These are phyloP conservation scores for Maccullochella peelii DNA, from an alignment of 2,113 vertebrate species.

Conservation along the genomic window DNA sequence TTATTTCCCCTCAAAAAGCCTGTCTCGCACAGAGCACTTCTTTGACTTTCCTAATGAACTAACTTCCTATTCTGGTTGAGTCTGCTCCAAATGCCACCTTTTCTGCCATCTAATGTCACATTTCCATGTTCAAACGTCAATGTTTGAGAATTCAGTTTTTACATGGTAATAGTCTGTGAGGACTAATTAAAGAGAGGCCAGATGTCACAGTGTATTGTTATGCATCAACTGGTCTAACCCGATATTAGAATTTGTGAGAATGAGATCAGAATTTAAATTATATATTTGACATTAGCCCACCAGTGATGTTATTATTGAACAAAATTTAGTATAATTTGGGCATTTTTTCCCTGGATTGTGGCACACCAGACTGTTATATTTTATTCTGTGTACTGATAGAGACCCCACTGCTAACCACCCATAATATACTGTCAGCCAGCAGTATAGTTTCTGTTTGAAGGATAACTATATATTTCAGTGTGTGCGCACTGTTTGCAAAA, in stretches of 20 bases:
- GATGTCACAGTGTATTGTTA: slow-evolving; percentile 73
- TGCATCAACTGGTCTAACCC: slow-evolving; percentile 68
- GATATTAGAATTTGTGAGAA: slow-evolving; percentile 60
- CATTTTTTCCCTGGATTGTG: background rate
- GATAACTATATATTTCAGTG: slow-evolving; percentile 1
- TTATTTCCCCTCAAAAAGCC: slow-evolving; percentile 40
- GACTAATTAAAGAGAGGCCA: slow-evolving; percentile 79
- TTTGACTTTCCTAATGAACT: slow-evolving; percentile 81
- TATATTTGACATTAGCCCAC: slow-evolving; percentile 38
- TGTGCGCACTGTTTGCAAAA: slow-evolving; percentile 11
- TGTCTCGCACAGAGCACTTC: slow-evolving; percentile 45
- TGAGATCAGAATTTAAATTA: slow-evolving; percentile 58
- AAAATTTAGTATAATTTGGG: slow-evolving; percentile 16
- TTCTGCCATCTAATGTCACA: slow-evolving; percentile 80
- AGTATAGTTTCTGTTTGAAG: background rate
- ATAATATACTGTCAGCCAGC: background rate
- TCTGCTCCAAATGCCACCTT: slow-evolving; percentile 80
- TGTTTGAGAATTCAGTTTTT: slow-evolving; percentile 62
- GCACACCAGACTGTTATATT: slow-evolving; percentile 4
- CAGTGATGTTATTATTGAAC: slow-evolving; percentile 31
- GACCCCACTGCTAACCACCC: background rate
- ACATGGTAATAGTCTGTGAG: slow-evolving; percentile 66
- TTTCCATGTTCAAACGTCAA: slow-evolving; percentile 81
- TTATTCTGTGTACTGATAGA: background rate
- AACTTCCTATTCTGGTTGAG: slow-evolving; percentile 75